These are phyloP conservation scores for Octodonta nipae DNA, from an alignment of 2,888 invertebrate species.

Conservation along the genomic window DNA sequence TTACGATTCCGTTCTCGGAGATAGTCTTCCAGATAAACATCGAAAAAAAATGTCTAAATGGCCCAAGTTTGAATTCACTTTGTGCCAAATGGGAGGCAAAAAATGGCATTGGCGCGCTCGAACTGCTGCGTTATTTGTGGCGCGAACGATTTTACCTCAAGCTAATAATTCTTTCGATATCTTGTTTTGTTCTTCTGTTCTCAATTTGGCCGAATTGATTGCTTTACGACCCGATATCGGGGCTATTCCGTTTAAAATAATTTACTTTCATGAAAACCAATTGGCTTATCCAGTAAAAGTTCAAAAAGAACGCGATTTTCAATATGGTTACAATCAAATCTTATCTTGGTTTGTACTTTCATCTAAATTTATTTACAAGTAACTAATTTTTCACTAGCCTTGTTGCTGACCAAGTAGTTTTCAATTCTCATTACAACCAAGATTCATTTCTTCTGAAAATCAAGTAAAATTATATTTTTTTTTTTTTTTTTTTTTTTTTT, in stretches of 20 bases:
- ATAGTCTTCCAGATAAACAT: too few relatives aligned
- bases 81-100: slow-evolving; percentile 49
- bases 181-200: slow-evolving; percentile 54
- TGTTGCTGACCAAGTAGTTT: slow-evolving; percentile 52
- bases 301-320: slow-evolving; percentile 55
- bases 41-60: too few relatives aligned
- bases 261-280: slow-evolving; percentile 71
- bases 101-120: slow-evolving; percentile 70
- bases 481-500: too few relatives aligned
- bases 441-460: slow-evolving; percentile 50
- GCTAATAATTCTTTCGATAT: slow-evolving; percentile 39
- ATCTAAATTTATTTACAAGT: too few relatives aligned
- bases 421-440: slow-evolving; percentile 58
- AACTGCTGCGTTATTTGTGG: slow-evolving; percentile 50
- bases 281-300: slow-evolving; percentile 54
- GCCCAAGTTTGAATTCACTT: too few relatives aligned
- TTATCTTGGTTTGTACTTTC: slow-evolving; percentile 46
- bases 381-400: too few relatives aligned
- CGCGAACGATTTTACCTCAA: slow-evolving; percentile 47
- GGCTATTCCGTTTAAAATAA: too few relatives aligned
- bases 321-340: slow-evolving; percentile 64
- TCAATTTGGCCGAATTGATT: slow-evolving; percentile 55
- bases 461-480: too few relatives aligned
- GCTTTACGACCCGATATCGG: slow-evolving; percentile 55
- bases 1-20: too few relatives aligned